Evolutionary conservation across 2,113 vertebrate genomes (phyloP), one percentile per base, ranked within the genome.

Genomic region (Phoxinus phoxinus): DNA sequence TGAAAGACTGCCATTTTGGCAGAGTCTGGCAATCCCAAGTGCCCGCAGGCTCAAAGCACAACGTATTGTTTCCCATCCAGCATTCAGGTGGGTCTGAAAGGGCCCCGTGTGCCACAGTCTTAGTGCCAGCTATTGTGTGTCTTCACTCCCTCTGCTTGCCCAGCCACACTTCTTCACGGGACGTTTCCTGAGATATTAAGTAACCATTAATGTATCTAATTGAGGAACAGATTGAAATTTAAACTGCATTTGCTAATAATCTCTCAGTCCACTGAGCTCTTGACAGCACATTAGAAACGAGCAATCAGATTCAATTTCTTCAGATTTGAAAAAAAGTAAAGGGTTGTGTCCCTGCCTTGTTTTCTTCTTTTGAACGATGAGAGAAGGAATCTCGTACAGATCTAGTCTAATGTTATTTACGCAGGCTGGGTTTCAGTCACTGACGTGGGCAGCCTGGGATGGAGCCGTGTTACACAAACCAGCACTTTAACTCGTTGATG

Each of bases 401-500:
- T 71, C n/a, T 23, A 15, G 5, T 80, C 9, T 15, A 21, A 35
- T 44, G n/a, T 59, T 58, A 80, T 72, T 85, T 71, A 73, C 48
- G 30, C 15, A 44, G 35, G 56, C 23, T 19, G 13, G 53, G 21
- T 12, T 71, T 71, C 67, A 71, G 32, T 85, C 61, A 12, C 63
- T 71, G 73, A 69, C 35, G 32, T 78, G 74, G 35, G 74, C 48
- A 78, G 44, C 59, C 74, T 78, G 37, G 74, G 61, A 85, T 76
- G 17, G 46, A 53, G 46, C 61, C 15, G 32, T 65, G 30, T 78
- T 63, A 65, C 61, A 85, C 74, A 78, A 30, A 76, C 44, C 30
- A 78, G 59, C 75, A 79, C 74, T 85, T 85, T 72, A 77, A 84
- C 83, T 84, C 48, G 17, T 67, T 27, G 48, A 85, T 79, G 63